Evolutionary conservation across 1,140 invertebrate genomes (phyloP), one percentile per base, ranked within the genome.

Genomic region (Archivesica marissinica): DNA sequence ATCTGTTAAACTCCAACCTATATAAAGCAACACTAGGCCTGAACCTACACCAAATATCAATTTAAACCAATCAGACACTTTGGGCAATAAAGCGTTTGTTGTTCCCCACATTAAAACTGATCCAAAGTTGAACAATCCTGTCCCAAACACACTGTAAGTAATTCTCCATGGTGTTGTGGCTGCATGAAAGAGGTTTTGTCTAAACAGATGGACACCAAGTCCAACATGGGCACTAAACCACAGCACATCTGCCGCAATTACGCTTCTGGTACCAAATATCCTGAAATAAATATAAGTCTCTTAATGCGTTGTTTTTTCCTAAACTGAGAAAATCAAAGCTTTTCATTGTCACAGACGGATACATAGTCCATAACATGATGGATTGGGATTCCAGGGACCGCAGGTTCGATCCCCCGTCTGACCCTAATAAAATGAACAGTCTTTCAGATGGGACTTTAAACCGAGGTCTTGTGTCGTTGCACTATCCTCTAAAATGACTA

Each of bases 1-100:
- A 23, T 89, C 79, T 30, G 86, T 47, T 41, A 89, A 91, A 52
- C 88, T 82, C 54, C 87, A 89, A 15, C 91, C 91, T 70, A 90
- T 84, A 59, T 74, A 88, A 6, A 92, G 33, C 33, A 91, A 39
- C 30, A 80, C 75, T 77, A 87, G 52, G 23, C 82, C 89, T 47
- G 89, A 85, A 15, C 74, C 56, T 17, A 90, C 52, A n/a, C 85
- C 91, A 89, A 86, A 88, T 56, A 86, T 78, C 78, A 66, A 89
- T 93, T 94, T 94, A 59, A 87, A 85, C 78, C 39, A 90, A 94
- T 93, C 93, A 93, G 94, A 66, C 88, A 92, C 64, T 88, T 94
- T 30, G 86, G 94, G 82, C 94, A 95, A 81, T 93, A 92, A 54
- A 20, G 81, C 64, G 79, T 91, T 91, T 47, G 79, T 64, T n/a